Conservation (phyloP, 2,113 vertebrate genomes). For the Fulmarus glacialis region DNA sequence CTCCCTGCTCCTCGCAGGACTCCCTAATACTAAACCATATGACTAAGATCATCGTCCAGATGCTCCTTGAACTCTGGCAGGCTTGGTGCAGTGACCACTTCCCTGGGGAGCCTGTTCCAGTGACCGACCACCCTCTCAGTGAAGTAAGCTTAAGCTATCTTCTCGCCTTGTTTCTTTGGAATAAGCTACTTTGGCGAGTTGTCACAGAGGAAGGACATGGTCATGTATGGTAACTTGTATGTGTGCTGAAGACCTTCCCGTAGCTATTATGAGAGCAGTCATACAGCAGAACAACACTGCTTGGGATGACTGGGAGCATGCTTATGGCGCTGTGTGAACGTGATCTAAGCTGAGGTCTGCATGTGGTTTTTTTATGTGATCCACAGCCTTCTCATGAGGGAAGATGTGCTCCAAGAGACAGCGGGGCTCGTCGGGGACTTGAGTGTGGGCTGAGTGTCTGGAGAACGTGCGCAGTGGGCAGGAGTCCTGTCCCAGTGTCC, state of each 20-base stretch:
- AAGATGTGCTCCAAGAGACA: accelerated
- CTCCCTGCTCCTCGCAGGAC: neutral
- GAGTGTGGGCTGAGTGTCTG: neutral
- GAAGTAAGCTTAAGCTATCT: neutral
- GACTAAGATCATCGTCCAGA: neutral
- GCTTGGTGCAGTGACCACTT: neutral
- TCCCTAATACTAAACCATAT: neutral
- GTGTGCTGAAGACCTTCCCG: neutral
- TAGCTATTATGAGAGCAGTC: neutral
- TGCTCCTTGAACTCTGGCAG: neutral
- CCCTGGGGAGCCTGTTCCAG: neutral
- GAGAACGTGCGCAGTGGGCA: accelerated
- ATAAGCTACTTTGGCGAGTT: neutral
- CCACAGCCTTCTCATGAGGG: neutral
- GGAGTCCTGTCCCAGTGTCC: neutral
- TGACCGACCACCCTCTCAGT: neutral
- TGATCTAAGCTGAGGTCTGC: neutral
- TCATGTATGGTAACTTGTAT: neutral
- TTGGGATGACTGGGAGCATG: neutral
- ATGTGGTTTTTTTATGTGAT: neutral
- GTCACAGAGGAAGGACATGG: neutral
- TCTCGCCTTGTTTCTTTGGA: neutral
- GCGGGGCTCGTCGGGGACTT: accelerated
- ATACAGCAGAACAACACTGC: neutral
- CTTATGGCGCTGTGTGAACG: neutral